Conservation (phyloP, 2,797 vertebrate genomes). For the Cottoperca gobio region DNA sequence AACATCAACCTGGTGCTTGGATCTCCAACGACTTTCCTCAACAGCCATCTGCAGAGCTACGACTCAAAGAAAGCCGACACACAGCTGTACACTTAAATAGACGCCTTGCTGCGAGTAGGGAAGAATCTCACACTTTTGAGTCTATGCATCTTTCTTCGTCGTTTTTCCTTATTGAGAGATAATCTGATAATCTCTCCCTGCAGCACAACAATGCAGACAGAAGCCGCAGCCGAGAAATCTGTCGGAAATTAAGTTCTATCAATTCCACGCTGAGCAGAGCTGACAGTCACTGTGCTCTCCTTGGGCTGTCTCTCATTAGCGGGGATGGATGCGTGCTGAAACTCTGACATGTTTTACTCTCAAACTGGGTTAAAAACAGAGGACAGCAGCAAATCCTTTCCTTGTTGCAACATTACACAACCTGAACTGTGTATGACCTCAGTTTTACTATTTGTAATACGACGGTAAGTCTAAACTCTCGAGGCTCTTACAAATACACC, state of each 20-base stretch:
- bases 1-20: constrained; percentile 7
- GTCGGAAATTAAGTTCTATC: constrained; percentile 66
- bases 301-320: constrained; percentile 67
- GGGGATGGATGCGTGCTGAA: constrained; percentile 60
- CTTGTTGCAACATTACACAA: constrained; percentile 35
- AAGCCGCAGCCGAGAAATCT: constrained; percentile 54
- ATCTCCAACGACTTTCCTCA: constrained; percentile 19
- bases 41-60: constrained; percentile 26
- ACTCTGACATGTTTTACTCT: constrained; percentile 57
- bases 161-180: constrained; percentile 56
- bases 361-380: constrained; percentile 60
- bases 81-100: constrained; percentile 21
- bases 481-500: constrained; percentile 38
- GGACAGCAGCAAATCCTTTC: constrained; percentile 46
- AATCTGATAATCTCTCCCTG: constrained; percentile 76
- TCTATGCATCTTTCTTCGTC: constrained; percentile 10
- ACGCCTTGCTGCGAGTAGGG: neutral
- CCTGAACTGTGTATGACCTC: constrained; percentile 66
- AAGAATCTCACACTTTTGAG: constrained; percentile 40
- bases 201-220: constrained; percentile 65
- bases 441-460: constrained; percentile 29
- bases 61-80: constrained; percentile 20
- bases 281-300: constrained; percentile 55
- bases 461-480: constrained; percentile 22
- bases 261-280: constrained; percentile 41